phyloP scores from a whole-genome alignment of 2,888 invertebrate species.

The Hyles lineata region DNA sequence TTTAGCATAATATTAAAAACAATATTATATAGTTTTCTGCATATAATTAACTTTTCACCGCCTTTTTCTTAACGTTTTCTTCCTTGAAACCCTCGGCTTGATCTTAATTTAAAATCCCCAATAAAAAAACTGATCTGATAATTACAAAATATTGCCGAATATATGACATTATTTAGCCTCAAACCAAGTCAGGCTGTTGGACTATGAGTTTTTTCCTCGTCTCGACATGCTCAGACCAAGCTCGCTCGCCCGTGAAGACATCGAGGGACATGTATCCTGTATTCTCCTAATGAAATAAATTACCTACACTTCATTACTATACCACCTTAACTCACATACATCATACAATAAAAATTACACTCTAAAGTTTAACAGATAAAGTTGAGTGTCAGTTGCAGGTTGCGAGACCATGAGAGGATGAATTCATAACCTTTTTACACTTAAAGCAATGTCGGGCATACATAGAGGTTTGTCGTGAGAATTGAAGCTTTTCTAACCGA shows the following conservation, averaged over 20 bases:
- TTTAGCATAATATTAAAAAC: no score
- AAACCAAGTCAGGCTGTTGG: constrained; percentile 37
- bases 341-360: constrained; percentile 39
- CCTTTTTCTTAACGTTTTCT: no score
- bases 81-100: no score
- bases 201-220: constrained; percentile 70
- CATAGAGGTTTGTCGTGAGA: constrained; percentile 37
- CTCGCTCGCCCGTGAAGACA: constrained; percentile 79
- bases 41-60: no score
- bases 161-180: not conserved
- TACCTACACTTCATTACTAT: constrained; percentile 49
- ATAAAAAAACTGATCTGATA: not conserved
- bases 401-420: constrained; percentile 56
- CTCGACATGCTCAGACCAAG: constrained; percentile 71
- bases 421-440: constrained; percentile 71
- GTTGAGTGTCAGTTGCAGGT: constrained; percentile 37
- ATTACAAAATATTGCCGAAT: not conserved
- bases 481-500: constrained; percentile 26
- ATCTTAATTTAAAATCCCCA: no score
- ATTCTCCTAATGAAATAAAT: constrained; percentile 84
- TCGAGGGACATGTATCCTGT: constrained; percentile 83
- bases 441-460: constrained; percentile 39
- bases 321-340: constrained; percentile 47
- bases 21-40: no score
- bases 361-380: not conserved